These are phyloP conservation scores for Morpho achilles DNA, from an alignment of 2,888 invertebrate species.

Conservation along the genomic window DNA sequence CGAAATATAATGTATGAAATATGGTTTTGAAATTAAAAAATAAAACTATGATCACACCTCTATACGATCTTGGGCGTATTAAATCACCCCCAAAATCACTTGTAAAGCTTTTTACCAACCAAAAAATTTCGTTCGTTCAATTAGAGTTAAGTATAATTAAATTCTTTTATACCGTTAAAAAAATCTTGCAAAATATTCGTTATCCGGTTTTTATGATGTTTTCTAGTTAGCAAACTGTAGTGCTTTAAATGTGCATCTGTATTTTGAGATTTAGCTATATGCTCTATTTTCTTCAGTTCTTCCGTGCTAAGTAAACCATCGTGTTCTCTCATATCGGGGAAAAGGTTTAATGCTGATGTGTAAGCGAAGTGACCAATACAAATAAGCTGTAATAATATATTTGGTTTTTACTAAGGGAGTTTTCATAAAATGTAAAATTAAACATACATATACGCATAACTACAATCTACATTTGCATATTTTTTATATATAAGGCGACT, in stretches of 20 bases:
- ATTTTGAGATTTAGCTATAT: conserved; percentile 44
- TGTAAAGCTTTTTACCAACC: too few species aligned
- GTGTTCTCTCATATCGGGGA: conserved; percentile 71
- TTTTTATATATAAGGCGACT: too few species aligned
- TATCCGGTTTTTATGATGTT: conserved; percentile 39
- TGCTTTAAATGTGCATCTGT: conserved; percentile 39
- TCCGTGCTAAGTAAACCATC: conserved; percentile 53
- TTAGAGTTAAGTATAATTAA: too few species aligned
- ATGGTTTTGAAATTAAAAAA: too few species aligned
- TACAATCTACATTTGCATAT: too few species aligned
- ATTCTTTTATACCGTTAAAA: conserved; percentile 41
- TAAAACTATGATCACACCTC: too few species aligned
- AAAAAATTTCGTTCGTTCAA: too few species aligned
- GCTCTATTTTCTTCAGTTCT: conserved; percentile 50
- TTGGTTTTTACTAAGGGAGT: not conserved
- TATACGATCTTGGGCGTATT: too few species aligned
- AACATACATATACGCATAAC: too few species aligned
- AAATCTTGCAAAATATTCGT: conserved; percentile 57
- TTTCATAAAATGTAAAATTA: too few species aligned
- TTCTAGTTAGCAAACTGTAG: conserved; percentile 30
- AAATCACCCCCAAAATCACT: too few species aligned
- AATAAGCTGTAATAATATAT: conserved; percentile 49
- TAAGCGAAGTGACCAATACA: conserved; percentile 63
- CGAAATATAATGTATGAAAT: too few species aligned
- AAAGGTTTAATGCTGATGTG: conserved; percentile 66